Evolutionary conservation across 2,113 vertebrate genomes (phyloP), one percentile per base, ranked within the genome.

Genomic region (Amazona vittata): DNA sequence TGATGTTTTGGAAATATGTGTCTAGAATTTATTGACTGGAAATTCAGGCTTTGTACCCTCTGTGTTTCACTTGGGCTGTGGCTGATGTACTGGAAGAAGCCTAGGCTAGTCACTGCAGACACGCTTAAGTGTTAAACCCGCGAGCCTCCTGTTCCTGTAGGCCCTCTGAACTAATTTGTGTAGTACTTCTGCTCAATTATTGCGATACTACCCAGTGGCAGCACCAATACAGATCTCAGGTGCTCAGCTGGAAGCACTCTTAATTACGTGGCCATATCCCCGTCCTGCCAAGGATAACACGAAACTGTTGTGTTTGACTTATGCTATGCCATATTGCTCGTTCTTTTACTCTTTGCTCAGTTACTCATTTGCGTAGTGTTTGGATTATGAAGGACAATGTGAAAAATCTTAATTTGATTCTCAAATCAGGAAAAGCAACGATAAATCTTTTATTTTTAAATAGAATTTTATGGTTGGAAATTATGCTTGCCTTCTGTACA

Each of bases 401-500:
- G 87, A 25, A 86, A 84, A 88, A 59, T 19, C 65, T 78, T 63
- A 49, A 90, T 93, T 95, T 94, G 78, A 74, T 88, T 96, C 83
- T 94, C 85, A 52, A 95, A 86, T 97, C 81, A 75, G 86, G 62
- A 83, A 80, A 70, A 80, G 75, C 94, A 92, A 93, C 82, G 94
- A 67, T 91, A 86, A 95, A 88, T 90, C 79, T 94, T 96, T 94
- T 64, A 64, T 91, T 96, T 93, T 86, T 50, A 93, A 96, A 89
- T 89, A 96, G 94, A 94, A 65, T 81, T 95, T 97, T 83, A 91
- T 76, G 60, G 37, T 68, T 93, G 84, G 60, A 87, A 95, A 96
- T 95, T 96, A 95, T 96, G 95, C 75, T 13, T 80, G 86, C 87
- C 91, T 95, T 96, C 88, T 97, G 88, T 92, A 69, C 62, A 4